Percentiles rank a stretch among this genome's conserved stretches.
Conservation (phyloP, 1,140 invertebrate species). For the Drosophila tsacasi region DNA sequence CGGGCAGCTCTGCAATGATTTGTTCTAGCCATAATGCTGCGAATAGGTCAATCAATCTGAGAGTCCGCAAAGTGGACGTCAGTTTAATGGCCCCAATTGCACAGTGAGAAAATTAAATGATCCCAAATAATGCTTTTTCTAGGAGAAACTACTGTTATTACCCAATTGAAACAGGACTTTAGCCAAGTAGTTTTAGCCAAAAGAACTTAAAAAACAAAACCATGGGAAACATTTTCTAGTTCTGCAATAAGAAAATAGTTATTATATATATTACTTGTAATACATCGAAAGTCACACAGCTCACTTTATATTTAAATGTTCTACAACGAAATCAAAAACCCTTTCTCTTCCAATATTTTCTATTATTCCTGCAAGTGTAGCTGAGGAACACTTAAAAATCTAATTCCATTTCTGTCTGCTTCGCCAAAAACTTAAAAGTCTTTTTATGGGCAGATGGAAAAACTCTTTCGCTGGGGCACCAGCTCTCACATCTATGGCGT, state of each 20-base stretch:
- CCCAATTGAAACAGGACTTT: not conserved
- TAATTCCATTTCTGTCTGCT: conserved; percentile 1
- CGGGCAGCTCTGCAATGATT: conserved; percentile 18
- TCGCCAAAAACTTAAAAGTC: not conserved
- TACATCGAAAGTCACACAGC: not conserved
- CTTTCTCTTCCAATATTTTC: too few species aligned
- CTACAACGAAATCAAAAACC: not conserved
- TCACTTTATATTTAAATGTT: not conserved
- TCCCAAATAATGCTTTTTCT: not conserved
- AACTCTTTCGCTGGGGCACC: not conserved
- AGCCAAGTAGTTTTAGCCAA: too few species aligned
- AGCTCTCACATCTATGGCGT: conserved; percentile 35
- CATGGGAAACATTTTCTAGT: not conserved
- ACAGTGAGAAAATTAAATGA: conserved; percentile 11
- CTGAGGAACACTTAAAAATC: conserved; percentile 39
- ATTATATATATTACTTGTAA: not conserved
- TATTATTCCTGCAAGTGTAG: not conserved
- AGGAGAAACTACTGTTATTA: not conserved
- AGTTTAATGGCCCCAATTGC: conserved; percentile 49
- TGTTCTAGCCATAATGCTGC: conserved; percentile 23
- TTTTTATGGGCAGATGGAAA: conserved; percentile 11
- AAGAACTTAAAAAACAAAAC: not conserved
- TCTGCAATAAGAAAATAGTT: not conserved
- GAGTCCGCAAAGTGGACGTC: conserved; percentile 8
- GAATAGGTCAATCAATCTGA: conserved; percentile 27